These are phyloP conservation scores for Myripristis murdjan DNA, from an alignment of 2,797 vertebrate genomes.

Conservation along the genomic window DNA sequence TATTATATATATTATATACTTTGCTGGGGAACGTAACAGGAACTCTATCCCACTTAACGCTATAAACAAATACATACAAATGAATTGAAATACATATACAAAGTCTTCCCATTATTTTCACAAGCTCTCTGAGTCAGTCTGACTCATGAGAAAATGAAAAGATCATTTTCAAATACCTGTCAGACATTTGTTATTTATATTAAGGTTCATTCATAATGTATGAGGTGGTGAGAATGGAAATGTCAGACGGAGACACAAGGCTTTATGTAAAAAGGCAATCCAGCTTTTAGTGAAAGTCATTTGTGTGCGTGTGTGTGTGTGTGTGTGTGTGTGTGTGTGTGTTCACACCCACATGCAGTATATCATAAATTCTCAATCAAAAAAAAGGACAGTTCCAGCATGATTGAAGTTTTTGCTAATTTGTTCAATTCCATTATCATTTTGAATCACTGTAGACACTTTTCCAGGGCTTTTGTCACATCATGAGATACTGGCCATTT, in stretches of 20 bases:
- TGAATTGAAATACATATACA: slow-evolving; percentile 14
- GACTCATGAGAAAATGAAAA: slow-evolving; percentile 57
- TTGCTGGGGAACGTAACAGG: slow-evolving; percentile 1
- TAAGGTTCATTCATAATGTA: slow-evolving; percentile 77
- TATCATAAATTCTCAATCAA: slow-evolving; percentile 8
- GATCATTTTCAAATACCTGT: slow-evolving; percentile 70
- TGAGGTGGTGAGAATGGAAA: slow-evolving; percentile 78
- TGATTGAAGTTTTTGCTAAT: too few relatives aligned
- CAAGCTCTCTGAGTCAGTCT: slow-evolving; percentile 33
- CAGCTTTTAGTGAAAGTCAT: slow-evolving; percentile 51
- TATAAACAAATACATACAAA: neutral
- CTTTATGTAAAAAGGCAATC: slow-evolving; percentile 55
- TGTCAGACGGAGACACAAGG: slow-evolving; percentile 67
- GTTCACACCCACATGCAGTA: neutral
- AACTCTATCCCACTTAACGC: neutral
- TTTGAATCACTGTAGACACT: too few relatives aligned
- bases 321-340: slow-evolving; percentile 14
- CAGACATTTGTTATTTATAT: slow-evolving; percentile 78
- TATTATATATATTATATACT: too few relatives aligned
- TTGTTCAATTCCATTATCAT: too few relatives aligned
- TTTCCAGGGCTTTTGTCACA: too few relatives aligned
- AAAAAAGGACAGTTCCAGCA: too few relatives aligned
- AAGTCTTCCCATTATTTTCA: slow-evolving; percentile 24
- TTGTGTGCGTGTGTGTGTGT: neutral
- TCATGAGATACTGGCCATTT: too few relatives aligned